These are phyloP conservation scores for Anarhynchus alexandrinus DNA, from an alignment of 2,113 vertebrate genomes.

Conservation along the genomic window DNA sequence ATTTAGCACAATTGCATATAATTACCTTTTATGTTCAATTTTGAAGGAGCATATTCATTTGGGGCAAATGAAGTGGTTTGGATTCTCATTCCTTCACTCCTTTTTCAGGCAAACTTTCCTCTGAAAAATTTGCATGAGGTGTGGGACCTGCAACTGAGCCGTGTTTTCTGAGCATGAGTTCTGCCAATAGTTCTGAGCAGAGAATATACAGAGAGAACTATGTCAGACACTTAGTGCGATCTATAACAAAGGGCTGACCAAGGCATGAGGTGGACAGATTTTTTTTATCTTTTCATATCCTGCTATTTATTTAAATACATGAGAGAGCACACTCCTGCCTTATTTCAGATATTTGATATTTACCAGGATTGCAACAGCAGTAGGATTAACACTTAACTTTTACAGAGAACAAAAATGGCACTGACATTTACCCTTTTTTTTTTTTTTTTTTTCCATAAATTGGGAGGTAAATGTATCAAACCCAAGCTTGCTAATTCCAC, in stretches of 20 bases:
- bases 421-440: neutral
- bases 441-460: neutral
- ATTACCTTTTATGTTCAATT: neutral
- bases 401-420: neutral
- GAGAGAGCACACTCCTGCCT: neutral
- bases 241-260: neutral
- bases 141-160: neutral
- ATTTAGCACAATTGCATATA: neutral
- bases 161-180: neutral
- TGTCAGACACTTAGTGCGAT: neutral
- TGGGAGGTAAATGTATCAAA: neutral
- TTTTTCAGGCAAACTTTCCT: neutral
- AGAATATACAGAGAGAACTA: neutral
- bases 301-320: neutral
- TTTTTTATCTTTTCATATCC: neutral
- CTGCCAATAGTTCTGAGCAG: neutral
- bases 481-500: neutral
- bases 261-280: neutral
- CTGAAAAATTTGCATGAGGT: neutral
- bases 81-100: neutral
- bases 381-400: neutral
- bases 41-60: neutral
- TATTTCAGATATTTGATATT: neutral
- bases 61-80: neutral
- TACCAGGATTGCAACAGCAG: neutral